These are phyloP conservation scores for Torymus texanus DNA, from an alignment of 2,888 invertebrate genomes.

Conservation along the genomic window DNA sequence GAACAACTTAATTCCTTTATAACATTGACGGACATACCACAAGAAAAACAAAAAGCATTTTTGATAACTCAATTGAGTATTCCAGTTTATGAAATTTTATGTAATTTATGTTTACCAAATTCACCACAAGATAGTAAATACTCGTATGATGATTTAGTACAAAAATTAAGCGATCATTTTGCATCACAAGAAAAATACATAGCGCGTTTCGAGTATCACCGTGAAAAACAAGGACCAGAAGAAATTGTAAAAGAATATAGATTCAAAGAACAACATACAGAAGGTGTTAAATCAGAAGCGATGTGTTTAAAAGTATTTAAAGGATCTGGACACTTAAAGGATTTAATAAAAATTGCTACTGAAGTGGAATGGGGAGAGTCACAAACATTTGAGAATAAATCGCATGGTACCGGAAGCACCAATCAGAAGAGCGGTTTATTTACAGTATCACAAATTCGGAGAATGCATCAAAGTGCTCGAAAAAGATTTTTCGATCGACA, in stretches of 20 bases:
- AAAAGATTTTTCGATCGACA: background rate
- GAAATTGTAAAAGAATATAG: constrained; percentile 20
- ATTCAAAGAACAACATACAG: constrained; percentile 12
- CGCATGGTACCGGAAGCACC: background rate
- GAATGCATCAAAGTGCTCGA: background rate
- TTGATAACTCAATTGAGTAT: constrained; percentile 32
- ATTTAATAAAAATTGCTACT: constrained; percentile 29
- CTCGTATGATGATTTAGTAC: constrained; percentile 16
- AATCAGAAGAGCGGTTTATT: constrained; percentile 5
- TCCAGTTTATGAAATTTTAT: constrained; percentile 34
- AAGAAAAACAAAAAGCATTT: constrained; percentile 26
- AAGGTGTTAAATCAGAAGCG: constrained; percentile 32
- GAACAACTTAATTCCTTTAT: constrained; percentile 26
- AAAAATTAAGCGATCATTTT: constrained; percentile 10
- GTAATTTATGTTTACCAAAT: constrained; percentile 18
- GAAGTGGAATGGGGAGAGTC: constrained; percentile 25
- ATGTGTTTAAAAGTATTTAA: constrained; percentile 28
- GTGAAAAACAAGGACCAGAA: background rate
- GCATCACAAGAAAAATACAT: background rate
- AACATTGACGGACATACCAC: constrained; percentile 7
- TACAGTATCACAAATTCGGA: constrained; percentile 9
- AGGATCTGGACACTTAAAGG: constrained; percentile 1
- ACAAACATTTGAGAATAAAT: background rate
- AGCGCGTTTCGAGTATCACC: constrained; percentile 20
- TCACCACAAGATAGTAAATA: constrained; percentile 19